Evolutionary conservation across 2,888 invertebrate species (phyloP).

Genomic region (Pollenia angustigena): DNA sequence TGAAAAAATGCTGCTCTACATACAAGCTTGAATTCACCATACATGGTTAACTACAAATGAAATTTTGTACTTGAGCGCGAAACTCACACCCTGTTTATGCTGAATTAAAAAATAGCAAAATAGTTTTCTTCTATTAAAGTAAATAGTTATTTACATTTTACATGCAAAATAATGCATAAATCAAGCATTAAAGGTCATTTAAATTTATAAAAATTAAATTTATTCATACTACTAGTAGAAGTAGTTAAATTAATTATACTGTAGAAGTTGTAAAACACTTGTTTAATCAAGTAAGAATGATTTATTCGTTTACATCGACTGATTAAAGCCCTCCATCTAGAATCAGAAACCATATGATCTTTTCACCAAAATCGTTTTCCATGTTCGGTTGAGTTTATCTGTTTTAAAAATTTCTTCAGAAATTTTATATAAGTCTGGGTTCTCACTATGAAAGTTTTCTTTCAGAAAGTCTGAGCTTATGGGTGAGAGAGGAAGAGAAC

Average conservation of each 20-base stretch:
- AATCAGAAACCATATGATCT: too few relatives aligned
- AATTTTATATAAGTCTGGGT: too few relatives aligned
- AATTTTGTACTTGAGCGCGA: background rate
- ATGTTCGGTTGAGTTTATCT: too few relatives aligned
- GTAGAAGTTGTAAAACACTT: slow-evolving; percentile 9
- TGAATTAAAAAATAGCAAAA: slow-evolving; percentile 2
- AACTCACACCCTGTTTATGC: slow-evolving; percentile 52
- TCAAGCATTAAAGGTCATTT: slow-evolving; percentile 52
- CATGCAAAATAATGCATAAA: slow-evolving; percentile 43
- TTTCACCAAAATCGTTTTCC: too few relatives aligned
- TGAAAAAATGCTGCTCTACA: too few relatives aligned
- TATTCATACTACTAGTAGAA: background rate
- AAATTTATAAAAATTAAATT: background rate
- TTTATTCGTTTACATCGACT: too few relatives aligned
- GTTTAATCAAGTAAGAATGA: background rate
- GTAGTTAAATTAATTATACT: background rate
- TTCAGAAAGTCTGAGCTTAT: too few relatives aligned
- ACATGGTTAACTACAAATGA: slow-evolving; percentile 11
- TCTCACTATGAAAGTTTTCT: too few relatives aligned
- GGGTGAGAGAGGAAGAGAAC: too few relatives aligned
- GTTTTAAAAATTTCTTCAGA: too few relatives aligned
- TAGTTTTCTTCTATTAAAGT: background rate
- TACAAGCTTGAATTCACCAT: background rate
- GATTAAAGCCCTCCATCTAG: too few relatives aligned
- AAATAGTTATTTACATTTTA: slow-evolving; percentile 21